Conservation (phyloP, 2,888 invertebrate genomes). For the Griposia aprilina region DNA sequence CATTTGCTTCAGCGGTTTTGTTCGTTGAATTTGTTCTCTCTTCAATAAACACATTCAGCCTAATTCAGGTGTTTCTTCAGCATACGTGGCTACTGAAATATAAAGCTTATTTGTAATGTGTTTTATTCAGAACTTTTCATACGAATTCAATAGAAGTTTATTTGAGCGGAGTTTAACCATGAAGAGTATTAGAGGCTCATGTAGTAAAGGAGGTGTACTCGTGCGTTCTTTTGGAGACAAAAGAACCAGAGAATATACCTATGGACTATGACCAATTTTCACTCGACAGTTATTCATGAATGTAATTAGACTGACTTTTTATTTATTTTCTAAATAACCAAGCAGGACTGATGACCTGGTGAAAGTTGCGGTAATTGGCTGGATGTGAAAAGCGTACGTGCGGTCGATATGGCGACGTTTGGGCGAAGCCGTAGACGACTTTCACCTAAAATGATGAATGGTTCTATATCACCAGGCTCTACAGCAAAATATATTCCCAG, state of each 20-base stretch:
- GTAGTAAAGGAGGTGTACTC: constrained; percentile 23
- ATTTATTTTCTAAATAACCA: background rate
- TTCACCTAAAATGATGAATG: background rate
- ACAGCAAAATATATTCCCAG: too few species aligned
- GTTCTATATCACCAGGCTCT: background rate
- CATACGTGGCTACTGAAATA: constrained; percentile 24
- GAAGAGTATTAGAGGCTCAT: constrained; percentile 16
- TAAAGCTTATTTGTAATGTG: constrained; percentile 35
- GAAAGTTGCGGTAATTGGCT: too few species aligned
- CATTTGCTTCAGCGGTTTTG: constrained; percentile 40
- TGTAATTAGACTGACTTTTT: background rate
- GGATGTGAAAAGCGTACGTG: background rate
- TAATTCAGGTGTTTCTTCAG: constrained; percentile 28
- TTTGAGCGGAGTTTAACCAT: constrained; percentile 17
- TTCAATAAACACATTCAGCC: constrained; percentile 43
- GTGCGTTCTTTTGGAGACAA: constrained; percentile 30
- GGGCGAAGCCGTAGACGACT: too few species aligned
- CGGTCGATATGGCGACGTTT: background rate
- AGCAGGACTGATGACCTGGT: background rate
- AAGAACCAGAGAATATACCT: background rate
- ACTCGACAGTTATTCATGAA: background rate
- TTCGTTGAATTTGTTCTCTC: constrained; percentile 30
- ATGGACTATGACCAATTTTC: background rate
- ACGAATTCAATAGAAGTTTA: constrained; percentile 22
- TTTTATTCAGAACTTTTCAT: constrained; percentile 17